Base-by-base conservation (phyloP, 2,888 invertebrate species). In the Ormia ochracea region DNA sequence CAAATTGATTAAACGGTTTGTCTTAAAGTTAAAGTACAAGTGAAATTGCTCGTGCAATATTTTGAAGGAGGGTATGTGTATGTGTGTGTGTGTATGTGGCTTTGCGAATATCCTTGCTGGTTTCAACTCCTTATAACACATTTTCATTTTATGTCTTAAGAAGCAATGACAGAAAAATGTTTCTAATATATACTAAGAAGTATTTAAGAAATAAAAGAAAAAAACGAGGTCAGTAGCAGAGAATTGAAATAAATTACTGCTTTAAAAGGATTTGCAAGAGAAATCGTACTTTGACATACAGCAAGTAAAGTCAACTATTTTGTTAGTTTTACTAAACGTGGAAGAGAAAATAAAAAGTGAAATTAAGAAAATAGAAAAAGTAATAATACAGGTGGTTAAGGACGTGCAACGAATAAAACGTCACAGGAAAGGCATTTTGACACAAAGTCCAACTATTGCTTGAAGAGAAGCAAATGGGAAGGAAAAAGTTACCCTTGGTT, bases 221-320 rank as follows among this genome's bases (percentile, higher is more conserved):
- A 65, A 80, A 81, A 74, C 73, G 73, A 69, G 81, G 81, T 82
- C 80, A 82, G 79, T 79, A 50, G 69, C 81, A 69, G 41, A 70
- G 48, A 70, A 63, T 77, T 77, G 63, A 70, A 77, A 70, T 69
- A 58, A 77, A 77, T 77, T 70, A 63, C 63, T 56, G 56, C 36
- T 63, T 77, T 63, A 77, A 76, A 77, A 70, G 76, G 76, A 76
- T 76, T 70, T 76, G 17, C 14, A 48, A 48, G 48, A 70, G 70
- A 36, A 54, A 63, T 56, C 31, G 17, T 23, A 48, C 4, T 50
- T 41, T 33, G 23, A 17, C 17, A 76, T 48, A 63, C 61, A 76
- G 61, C 69, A 69, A 56, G n/a, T 61, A 61, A 76, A 70, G 69
- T 77, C 61, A 76, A 69, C 61, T 41, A 69, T 76, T 69, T 56